Base-by-base conservation (phyloP, 1,140 invertebrate genomes). In the Brachionus asplanchnoidis region DNA sequence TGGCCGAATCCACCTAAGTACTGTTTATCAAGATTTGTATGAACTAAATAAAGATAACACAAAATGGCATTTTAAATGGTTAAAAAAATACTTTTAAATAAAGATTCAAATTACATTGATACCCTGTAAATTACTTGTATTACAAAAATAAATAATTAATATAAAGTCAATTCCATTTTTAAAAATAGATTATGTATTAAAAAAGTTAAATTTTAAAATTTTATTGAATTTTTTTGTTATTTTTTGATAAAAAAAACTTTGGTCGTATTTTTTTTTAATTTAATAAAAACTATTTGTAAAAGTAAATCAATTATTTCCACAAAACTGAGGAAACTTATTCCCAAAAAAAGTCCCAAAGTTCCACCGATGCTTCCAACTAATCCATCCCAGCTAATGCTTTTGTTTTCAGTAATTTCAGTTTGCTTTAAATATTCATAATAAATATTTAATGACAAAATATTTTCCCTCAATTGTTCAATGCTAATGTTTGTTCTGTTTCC, bases 321-420 rank as follows among this genome's bases (percentile, higher is more conserved):
- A 53, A 53, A 53, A 17, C 46, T 53, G 4, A 53, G 46, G 7
- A 53, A 12, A 14, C 46, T 53, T 2, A 53, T 53, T 53, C 46
- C 46, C 46, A 53, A 53, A 14, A 53, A 53, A 1, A 53, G 46
- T 0, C 46, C 46, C 46, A 53, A 53, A 6, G 46, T 53, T 53
- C 46, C 46, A 1, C 46, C 46, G 7, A 53, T 53, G 12, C 46
- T 53, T 17, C 46, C 46, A 17, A 80, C 14, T 23, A 80, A 28
- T 36, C 12, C 14, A 32, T 56, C 26, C 36, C 26, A 66, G 32
- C 14, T 60, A 46, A 80, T 80, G 20, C 32, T 56, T 20, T 2
- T n/a, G 7, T n/a, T 23, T 56, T 80, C 78, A 20, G n/a, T 56
- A 9, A 80, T 66, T 80, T 66, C 50, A 60, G 78, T 80, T n/a